Percentiles rank a stretch among this genome's conserved stretches.
Evolutionary conservation across 2,797 vertebrate species (phyloP).

Genomic region (Pogonophryne albipinna): DNA sequence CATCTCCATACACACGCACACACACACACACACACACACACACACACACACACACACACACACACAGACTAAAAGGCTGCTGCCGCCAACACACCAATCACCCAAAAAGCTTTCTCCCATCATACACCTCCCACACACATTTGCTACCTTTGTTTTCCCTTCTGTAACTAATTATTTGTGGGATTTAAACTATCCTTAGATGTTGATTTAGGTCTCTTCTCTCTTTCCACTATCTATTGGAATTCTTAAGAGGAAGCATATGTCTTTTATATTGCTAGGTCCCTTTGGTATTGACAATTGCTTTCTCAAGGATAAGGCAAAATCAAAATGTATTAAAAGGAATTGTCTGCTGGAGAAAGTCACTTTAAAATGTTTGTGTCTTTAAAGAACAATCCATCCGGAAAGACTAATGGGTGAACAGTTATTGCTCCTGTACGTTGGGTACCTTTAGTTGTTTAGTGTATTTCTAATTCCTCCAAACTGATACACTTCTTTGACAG

Average conservation of each 20-base stretch:
- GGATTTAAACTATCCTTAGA: conserved; percentile 29
- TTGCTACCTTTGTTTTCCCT: conserved; percentile 61
- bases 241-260: not conserved
- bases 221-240: conserved; percentile 15
- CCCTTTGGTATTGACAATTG: conserved; percentile 5
- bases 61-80: conserved; percentile 39
- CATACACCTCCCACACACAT: conserved; percentile 40
- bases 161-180: conserved; percentile 50
- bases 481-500: not conserved
- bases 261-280: not conserved
- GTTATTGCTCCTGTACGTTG: not conserved
- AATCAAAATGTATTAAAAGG: conserved; percentile 5
- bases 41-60: conserved; percentile 15
- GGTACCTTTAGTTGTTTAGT: not conserved
- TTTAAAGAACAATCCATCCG: not conserved
- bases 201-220: conserved; percentile 25
- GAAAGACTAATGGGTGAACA: not conserved
- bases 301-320: not conserved
- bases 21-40: not conserved
- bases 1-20: conserved; percentile 60
- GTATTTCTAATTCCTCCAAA: not conserved
- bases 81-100: conserved; percentile 50
- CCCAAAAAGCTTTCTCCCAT: conserved; percentile 29
- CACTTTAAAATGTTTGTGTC: not conserved
- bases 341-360: not conserved